Evolutionary conservation across 2,113 vertebrate species (phyloP).

Genomic region (Sylvia atricapilla): DNA sequence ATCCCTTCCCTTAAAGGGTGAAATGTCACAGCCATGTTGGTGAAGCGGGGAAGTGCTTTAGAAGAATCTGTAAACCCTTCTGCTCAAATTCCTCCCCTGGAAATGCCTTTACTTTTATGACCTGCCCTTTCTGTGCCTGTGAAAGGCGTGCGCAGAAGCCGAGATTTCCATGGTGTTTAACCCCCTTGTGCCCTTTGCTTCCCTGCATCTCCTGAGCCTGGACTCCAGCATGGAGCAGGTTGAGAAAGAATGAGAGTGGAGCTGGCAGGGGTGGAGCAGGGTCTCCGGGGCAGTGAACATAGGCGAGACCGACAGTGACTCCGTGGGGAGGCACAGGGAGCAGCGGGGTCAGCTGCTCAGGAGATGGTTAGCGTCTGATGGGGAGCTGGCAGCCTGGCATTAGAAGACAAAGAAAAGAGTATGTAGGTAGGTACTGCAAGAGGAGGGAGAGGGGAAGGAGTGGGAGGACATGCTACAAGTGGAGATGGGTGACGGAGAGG

Average conservation of each 20-base stretch:
- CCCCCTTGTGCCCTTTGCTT: neutral
- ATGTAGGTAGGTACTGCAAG: neutral
- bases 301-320: neutral
- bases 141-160: neutral
- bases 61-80: neutral
- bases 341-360: neutral
- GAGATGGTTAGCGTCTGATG: neutral
- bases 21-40: neutral
- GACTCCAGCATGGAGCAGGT: neutral
- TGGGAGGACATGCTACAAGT: neutral
- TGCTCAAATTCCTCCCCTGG: neutral
- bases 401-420: too few species aligned
- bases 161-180: neutral
- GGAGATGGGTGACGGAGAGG: neutral
- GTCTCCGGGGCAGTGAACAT: accelerated
- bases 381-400: neutral
- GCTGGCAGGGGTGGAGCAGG: neutral
- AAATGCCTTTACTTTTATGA: neutral
- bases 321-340: neutral
- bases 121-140: neutral
- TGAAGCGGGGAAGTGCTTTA: neutral
- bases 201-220: accelerated
- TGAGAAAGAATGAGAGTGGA: neutral
- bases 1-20: neutral
- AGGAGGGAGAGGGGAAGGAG: neutral